Evolutionary conservation across 2,797 vertebrate genomes (phyloP).

Genomic region (Micromesistius poutassou): DNA sequence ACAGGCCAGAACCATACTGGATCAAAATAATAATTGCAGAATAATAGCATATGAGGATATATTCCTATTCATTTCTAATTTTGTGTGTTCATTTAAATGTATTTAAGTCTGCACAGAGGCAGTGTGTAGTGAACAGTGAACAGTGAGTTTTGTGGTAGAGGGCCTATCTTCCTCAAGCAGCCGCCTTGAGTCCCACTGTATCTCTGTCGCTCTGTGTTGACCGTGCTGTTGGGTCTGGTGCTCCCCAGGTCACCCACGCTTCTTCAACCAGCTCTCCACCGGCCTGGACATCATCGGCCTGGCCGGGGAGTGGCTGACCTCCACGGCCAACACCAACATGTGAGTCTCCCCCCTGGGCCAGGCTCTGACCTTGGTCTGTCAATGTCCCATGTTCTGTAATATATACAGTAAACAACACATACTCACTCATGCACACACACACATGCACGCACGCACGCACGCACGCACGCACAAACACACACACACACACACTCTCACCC

Average conservation of each 20-base stretch:
- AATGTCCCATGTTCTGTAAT: neutral
- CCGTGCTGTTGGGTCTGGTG: neutral
- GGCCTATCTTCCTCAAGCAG: neutral
- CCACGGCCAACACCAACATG: constrained; percentile 97
- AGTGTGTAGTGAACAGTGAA: no score
- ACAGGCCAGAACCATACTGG: neutral
- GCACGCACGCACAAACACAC: constrained; percentile 29
- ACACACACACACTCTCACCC: constrained; percentile 7
- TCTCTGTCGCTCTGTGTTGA: neutral
- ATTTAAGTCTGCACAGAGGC: neutral
- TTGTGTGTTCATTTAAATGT: neutral
- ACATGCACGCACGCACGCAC: constrained; percentile 21
- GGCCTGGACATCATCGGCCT: constrained; percentile 95
- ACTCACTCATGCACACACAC: constrained; percentile 39
- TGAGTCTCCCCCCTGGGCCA: constrained; percentile 63
- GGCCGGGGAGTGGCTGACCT: constrained; percentile 97
- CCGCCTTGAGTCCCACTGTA: neutral
- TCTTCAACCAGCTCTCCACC: constrained; percentile 96
- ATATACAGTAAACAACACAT: constrained; percentile 11
- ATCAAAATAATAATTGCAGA: neutral
- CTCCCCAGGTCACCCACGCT: constrained; percentile 89
- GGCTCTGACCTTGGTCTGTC: constrained; percentile 4
- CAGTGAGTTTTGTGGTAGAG: neutral
- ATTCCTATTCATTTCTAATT: neutral
- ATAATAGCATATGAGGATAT: neutral